phyloP scores from a whole-genome alignment of 2,888 invertebrate genomes.

The Phlogophora meticulosa region DNA sequence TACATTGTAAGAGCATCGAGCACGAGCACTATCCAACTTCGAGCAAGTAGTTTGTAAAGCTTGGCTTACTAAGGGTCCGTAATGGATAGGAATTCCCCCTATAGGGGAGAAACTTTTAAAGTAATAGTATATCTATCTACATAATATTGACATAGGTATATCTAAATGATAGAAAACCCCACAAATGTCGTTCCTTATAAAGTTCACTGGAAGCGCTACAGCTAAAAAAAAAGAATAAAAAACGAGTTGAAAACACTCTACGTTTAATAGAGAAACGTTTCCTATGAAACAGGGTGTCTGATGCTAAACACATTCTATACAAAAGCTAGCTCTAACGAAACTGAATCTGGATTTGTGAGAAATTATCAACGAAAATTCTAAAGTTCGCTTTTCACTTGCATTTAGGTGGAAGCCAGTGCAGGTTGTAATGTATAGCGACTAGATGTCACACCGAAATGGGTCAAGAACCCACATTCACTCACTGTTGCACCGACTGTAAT shows the following conservation, averaged over 20 bases:
- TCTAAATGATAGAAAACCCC: conserved; percentile 9
- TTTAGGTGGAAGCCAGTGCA: conserved; percentile 52
- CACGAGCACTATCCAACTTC: conserved; percentile 19
- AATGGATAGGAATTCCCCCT: conserved; percentile 41
- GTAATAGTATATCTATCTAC: conserved; percentile 24
- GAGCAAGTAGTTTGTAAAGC: conserved; percentile 39
- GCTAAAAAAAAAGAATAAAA: not conserved
- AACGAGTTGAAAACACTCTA: not conserved
- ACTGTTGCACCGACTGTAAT: conserved; percentile 74
- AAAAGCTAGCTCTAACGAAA: conserved; percentile 30
- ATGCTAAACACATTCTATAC: conserved; percentile 24
- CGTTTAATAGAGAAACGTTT: conserved; percentile 25
- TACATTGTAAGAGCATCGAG: conserved; percentile 25
- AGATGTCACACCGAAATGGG: conserved; percentile 79
- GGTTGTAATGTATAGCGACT: conserved; percentile 62
- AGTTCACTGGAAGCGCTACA: conserved; percentile 42
- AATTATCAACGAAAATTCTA: conserved; percentile 53
- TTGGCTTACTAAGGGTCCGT: conserved; percentile 24
- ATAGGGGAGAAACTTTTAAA: conserved; percentile 38
- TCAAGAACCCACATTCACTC: conserved; percentile 79
- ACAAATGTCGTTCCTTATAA: not conserved
- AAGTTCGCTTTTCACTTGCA: conserved; percentile 55
- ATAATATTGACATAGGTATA: not conserved
- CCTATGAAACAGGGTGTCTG: conserved; percentile 12
- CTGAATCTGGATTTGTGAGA: conserved; percentile 47